phyloP scores from a whole-genome alignment of 2,113 vertebrate genomes.

The Irena cyanogastra region DNA sequence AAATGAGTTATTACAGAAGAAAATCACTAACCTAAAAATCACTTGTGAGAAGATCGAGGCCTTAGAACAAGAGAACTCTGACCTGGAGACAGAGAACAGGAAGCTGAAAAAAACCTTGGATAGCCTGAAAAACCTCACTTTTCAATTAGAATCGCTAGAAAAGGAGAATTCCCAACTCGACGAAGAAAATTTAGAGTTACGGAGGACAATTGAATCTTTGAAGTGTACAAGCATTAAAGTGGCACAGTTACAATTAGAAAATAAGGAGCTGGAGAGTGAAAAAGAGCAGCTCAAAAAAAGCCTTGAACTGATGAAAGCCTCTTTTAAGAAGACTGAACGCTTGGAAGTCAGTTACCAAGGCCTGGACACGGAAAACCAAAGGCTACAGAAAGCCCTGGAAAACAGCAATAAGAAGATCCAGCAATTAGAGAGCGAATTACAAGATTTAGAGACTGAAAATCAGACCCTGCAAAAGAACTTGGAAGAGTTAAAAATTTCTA shows the following conservation, averaged over 20 bases:
- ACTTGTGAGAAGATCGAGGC: conserved; percentile 90
- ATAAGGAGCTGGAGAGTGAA: conserved; percentile 92
- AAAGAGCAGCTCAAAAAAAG: conserved; percentile 88
- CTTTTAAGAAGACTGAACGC: conserved; percentile 90
- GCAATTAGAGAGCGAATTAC: conserved; percentile 89
- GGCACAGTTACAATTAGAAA: conserved; percentile 89
- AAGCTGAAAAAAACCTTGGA: conserved; percentile 92
- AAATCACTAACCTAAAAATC: conserved; percentile 86
- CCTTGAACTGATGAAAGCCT: conserved; percentile 91
- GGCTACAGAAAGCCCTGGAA: conserved; percentile 92
- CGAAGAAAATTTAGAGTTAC: conserved; percentile 89
- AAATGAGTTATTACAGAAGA: conserved; percentile 91
- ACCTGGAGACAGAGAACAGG: conserved; percentile 87
- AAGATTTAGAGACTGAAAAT: conserved; percentile 92
- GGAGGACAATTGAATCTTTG: conserved; percentile 84
- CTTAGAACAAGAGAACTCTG: conserved; percentile 91
- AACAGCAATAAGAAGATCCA: conserved; percentile 96
- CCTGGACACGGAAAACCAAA: conserved; percentile 95
- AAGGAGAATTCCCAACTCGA: conserved; percentile 94
- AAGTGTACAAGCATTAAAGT: conserved; percentile 85
- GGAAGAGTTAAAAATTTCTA: conserved; percentile 96
- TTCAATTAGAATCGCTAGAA: conserved; percentile 88
- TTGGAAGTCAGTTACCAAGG: conserved; percentile 96
- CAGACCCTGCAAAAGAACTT: conserved; percentile 88
- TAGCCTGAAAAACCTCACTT: conserved; percentile 84